A percentile compares a stretch with the other conserved stretches of the same genome.
These are phyloP conservation scores for Fregetta grallaria DNA, from an alignment of 2,113 vertebrate species.

Conservation along the genomic window DNA sequence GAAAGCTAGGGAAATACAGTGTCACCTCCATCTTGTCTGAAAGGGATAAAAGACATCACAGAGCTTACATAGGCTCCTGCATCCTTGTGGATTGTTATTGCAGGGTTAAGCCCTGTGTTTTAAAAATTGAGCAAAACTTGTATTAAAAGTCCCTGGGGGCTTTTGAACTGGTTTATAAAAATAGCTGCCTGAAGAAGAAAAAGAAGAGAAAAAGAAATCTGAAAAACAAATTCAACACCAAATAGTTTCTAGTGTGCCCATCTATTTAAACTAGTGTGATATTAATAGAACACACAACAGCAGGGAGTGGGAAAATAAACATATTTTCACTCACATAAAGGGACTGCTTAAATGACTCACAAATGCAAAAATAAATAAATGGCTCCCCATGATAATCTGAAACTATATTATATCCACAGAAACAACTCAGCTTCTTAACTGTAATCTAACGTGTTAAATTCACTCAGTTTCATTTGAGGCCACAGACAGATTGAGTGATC, in stretches of 20 bases:
- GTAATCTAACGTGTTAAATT: conserved; percentile 74
- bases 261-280: conserved; percentile 74
- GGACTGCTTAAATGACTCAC: conserved; percentile 77
- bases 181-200: conserved; percentile 37
- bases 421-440: conserved; percentile 70
- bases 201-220: conserved; percentile 37
- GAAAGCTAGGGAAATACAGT: neutral
- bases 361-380: conserved; percentile 83
- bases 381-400: conserved; percentile 69
- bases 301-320: conserved; percentile 78
- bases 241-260: conserved; percentile 68
- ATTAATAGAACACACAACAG: conserved; percentile 80
- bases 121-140: neutral
- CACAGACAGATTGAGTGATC: conserved; percentile 64
- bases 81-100: neutral
- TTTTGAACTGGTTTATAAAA: conserved; percentile 63
- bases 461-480: conserved; percentile 73
- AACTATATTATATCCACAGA: conserved; percentile 66
- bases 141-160: conserved; percentile 10
- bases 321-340: conserved; percentile 74
- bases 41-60: neutral
- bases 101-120: neutral
- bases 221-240: conserved; percentile 73
- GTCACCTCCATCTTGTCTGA: neutral
- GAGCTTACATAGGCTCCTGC: neutral